A percentile compares a stretch with the other conserved stretches of the same genome.
Evolutionary conservation across 2,113 vertebrate species (phyloP).

Genomic region (Gallinago paraguaiae): DNA sequence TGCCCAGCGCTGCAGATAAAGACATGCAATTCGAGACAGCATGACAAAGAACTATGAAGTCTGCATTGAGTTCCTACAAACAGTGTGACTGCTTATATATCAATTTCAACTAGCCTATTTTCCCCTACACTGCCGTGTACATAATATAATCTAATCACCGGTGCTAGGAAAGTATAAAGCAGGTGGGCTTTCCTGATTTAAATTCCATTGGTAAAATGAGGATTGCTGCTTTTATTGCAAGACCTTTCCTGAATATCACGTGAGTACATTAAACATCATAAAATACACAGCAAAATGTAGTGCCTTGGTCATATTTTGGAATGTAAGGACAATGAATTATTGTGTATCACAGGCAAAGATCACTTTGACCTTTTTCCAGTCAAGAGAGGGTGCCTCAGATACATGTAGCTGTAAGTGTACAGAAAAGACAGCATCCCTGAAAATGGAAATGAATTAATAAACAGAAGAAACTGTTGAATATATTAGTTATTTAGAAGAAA

Average conservation of each 20-base stretch:
- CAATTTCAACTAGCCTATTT: not conserved
- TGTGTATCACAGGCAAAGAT: not conserved
- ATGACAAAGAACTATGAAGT: not conserved
- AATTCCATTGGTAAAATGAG: not conserved
- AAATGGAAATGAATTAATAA: not conserved
- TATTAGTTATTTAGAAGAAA: not conserved
- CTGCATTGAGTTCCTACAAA: not conserved
- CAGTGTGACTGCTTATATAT: not conserved
- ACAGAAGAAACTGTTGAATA: not conserved
- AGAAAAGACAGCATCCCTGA: not conserved
- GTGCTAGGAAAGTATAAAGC: not conserved
- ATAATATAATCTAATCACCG: not conserved
- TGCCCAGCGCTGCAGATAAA: not conserved
- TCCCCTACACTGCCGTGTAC: not conserved
- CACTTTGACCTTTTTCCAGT: slow-evolving; percentile 3
- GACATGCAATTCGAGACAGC: not conserved
- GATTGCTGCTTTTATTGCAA: slow-evolving; percentile 26
- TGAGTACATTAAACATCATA: not conserved
- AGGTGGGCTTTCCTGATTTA: slow-evolving; percentile 7
- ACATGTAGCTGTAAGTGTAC: not conserved
- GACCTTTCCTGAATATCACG: slow-evolving; percentile 10
- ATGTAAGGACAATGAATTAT: not conserved
- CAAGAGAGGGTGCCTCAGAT: not conserved
- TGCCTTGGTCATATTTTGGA: not conserved
- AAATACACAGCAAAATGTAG: not conserved